Conservation (phyloP, 1,140 invertebrate genomes). For the Hycleus cichorii region DNA sequence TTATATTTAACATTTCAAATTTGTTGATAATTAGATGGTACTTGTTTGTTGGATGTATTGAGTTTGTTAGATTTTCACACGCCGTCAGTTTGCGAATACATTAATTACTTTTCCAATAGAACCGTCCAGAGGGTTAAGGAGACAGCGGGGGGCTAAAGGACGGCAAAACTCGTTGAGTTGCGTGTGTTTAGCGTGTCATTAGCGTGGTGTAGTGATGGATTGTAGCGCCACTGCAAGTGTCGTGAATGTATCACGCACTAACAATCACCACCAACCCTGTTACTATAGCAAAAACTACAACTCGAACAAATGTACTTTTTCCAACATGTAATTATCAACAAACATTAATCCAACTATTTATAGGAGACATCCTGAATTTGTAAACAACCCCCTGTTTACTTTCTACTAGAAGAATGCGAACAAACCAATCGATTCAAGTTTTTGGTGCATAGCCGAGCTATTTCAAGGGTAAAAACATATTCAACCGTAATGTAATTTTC, state of each 20-base stretch:
- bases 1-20: no score
- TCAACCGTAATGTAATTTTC: no score
- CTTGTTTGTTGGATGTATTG: background rate
- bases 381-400: no score
- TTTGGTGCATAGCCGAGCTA: no score
- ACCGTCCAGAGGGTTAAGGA: conserved; percentile 17
- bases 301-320: conserved; percentile 12
- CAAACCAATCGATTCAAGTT: no score
- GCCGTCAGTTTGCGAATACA: conserved; percentile 33
- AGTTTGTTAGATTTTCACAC: conserved; percentile 31
- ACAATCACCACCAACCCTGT: conserved; percentile 27
- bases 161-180: conserved; percentile 23
- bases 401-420: no score
- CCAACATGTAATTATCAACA: conserved; percentile 1
- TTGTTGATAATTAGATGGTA: no score
- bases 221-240: conserved; percentile 34
- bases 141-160: conserved; percentile 10
- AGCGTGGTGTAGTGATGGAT: conserved; percentile 36
- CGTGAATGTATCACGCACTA: conserved; percentile 36
- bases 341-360: no score
- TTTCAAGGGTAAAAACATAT: no score
- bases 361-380: no score
- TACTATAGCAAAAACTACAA: conserved; percentile 12
- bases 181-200: conserved; percentile 40
- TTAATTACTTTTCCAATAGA: conserved; percentile 30